Conservation (phyloP, 2,797 vertebrate genomes). For the Hippoglossus hippoglossus region DNA sequence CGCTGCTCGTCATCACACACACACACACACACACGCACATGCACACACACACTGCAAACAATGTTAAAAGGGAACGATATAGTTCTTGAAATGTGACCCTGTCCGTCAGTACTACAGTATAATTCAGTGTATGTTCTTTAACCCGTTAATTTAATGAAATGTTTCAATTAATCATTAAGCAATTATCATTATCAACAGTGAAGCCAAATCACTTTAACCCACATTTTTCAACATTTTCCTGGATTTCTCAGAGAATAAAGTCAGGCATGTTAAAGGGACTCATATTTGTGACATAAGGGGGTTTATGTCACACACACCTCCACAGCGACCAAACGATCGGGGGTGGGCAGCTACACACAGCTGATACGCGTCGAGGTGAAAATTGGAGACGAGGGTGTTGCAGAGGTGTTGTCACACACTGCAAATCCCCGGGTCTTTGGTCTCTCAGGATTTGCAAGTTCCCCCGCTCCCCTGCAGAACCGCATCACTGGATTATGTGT, state of each 20-base stretch:
- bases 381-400: conserved; percentile 43
- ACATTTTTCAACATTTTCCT: too few species aligned
- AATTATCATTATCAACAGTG: too few species aligned
- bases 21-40: conserved; percentile 2
- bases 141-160: too few species aligned
- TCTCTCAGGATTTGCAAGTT: conserved; percentile 35
- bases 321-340: not conserved
- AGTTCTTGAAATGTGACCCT: too few species aligned
- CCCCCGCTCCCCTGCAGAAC: conserved; percentile 19
- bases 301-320: not conserved
- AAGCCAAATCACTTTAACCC: too few species aligned
- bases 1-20: conserved; percentile 3
- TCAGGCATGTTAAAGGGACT: too few species aligned
- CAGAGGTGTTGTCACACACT: conserved; percentile 42
- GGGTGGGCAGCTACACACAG: not conserved
- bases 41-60: not conserved
- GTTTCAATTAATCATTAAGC: too few species aligned
- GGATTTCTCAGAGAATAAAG: too few species aligned
- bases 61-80: too few species aligned
- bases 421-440: conserved; percentile 3
- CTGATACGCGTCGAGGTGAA: conserved; percentile 46
- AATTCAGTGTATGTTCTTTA: too few species aligned
- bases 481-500: conserved; percentile 34
- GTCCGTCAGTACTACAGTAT: too few species aligned
- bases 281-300: too few species aligned